These are phyloP conservation scores for Stegastes partitus DNA, from an alignment of 2,113 vertebrate genomes.

Conservation along the genomic window DNA sequence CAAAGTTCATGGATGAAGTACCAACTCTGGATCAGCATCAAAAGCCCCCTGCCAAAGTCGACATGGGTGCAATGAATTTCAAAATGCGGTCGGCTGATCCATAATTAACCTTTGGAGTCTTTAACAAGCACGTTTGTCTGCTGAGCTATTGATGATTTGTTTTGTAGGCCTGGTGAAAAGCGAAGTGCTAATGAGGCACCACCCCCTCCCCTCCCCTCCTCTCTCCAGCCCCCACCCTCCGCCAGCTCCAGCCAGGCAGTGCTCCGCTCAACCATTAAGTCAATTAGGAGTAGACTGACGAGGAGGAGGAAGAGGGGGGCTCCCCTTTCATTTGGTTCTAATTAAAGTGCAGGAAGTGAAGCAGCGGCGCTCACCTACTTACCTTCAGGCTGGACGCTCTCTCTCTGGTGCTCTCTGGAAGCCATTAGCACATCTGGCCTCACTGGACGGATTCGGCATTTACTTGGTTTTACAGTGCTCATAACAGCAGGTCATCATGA, in stretches of 20 bases:
- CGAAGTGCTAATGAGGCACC: conserved; percentile 64
- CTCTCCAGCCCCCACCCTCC: neutral
- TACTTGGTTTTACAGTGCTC: conserved; percentile 49
- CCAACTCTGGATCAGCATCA: conserved; percentile 5
- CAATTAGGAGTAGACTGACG: conserved; percentile 59
- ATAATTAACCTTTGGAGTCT: conserved; percentile 52
- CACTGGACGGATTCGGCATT: conserved; percentile 43
- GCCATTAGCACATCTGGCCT: conserved; percentile 66
- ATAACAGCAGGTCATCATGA: conserved; percentile 41
- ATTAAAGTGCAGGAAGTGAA: conserved; percentile 78
- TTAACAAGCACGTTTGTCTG: conserved; percentile 50
- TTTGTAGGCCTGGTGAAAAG: conserved; percentile 50
- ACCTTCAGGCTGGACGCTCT: conserved; percentile 45
- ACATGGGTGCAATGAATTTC: conserved; percentile 36
- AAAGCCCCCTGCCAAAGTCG: conserved; percentile 31
- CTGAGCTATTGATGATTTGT: conserved; percentile 56
- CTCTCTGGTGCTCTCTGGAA: conserved; percentile 56
- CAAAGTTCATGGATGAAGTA: too few species aligned
- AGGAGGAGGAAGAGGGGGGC: conserved; percentile 5
- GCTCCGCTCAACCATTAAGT: conserved; percentile 70
- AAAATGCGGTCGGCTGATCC: conserved; percentile 29
- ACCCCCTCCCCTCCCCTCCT: neutral
- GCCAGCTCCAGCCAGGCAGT: conserved; percentile 44
- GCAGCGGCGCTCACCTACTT: conserved; percentile 49
- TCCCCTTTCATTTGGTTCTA: conserved; percentile 76